Conservation (phyloP, 2,888 invertebrate species). For the Melinaea marsaeus region DNA sequence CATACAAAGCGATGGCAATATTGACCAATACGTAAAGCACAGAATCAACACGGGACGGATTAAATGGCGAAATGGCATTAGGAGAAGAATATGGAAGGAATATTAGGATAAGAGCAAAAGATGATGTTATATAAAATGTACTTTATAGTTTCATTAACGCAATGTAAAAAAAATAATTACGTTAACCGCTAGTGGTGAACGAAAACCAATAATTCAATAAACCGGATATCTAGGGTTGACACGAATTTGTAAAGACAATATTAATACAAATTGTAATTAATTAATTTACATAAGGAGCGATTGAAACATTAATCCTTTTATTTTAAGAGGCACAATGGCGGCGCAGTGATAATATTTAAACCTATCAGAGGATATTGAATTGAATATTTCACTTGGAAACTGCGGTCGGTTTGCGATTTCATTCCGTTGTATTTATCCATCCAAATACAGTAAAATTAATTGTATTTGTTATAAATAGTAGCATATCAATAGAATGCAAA, state of each 20-base stretch:
- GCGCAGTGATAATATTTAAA: constrained; percentile 13
- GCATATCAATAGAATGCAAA: neutral
- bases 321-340: constrained; percentile 15
- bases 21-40: no score
- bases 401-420: constrained; percentile 8
- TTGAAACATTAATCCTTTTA: constrained; percentile 46
- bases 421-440: neutral
- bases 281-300: constrained; percentile 42
- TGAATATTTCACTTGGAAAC: neutral
- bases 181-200: constrained; percentile 35
- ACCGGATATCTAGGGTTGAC: constrained; percentile 35
- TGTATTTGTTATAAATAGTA: neutral
- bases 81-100: no score
- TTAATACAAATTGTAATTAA: constrained; percentile 70
- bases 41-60: no score
- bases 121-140: no score
- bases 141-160: constrained; percentile 9
- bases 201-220: constrained; percentile 36
- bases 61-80: no score
- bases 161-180: constrained; percentile 28
- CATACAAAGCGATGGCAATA: no score
- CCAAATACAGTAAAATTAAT: neutral
- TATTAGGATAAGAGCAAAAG: no score
- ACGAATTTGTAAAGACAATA: constrained; percentile 44
- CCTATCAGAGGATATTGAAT: constrained; percentile 9